Evolutionary conservation across 2,113 vertebrate species (phyloP).

Genomic region (Osmerus mordax): DNA sequence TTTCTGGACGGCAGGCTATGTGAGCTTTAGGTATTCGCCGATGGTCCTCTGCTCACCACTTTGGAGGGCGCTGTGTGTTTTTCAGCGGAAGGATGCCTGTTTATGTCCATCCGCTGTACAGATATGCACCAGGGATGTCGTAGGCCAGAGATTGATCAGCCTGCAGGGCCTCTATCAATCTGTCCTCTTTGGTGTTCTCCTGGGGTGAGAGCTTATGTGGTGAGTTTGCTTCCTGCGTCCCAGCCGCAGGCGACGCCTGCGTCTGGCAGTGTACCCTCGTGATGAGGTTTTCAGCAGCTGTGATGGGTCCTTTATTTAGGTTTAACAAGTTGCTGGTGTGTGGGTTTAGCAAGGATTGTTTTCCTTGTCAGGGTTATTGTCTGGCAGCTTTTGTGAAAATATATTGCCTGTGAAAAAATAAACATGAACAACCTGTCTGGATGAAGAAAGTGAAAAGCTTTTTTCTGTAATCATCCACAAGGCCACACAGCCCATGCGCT

Average conservation of each 20-base stretch:
- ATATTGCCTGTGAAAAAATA: constrained; percentile 41
- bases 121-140: too few species aligned
- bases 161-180: too few species aligned
- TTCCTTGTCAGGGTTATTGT: constrained; percentile 52
- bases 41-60: too few species aligned
- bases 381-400: constrained; percentile 46
- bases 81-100: too few species aligned
- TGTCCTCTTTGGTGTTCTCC: too few species aligned
- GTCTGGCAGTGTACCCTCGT: constrained; percentile 18
- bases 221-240: too few species aligned
- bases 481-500: constrained; percentile 36
- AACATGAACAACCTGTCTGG: constrained; percentile 41
- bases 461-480: constrained; percentile 45
- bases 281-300: constrained; percentile 32
- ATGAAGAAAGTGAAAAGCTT: not conserved
- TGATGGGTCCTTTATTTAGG: constrained; percentile 29
- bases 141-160: too few species aligned
- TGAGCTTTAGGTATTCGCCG: too few species aligned
- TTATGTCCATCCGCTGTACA: too few species aligned
- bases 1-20: too few species aligned
- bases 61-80: too few species aligned
- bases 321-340: constrained; percentile 40
- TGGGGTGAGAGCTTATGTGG: too few species aligned
- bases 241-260: not conserved
- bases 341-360: constrained; percentile 51